Evolutionary conservation across 2,113 vertebrate genomes (phyloP), one percentile per base, ranked within the genome.

Genomic region (Natator depressus): DNA sequence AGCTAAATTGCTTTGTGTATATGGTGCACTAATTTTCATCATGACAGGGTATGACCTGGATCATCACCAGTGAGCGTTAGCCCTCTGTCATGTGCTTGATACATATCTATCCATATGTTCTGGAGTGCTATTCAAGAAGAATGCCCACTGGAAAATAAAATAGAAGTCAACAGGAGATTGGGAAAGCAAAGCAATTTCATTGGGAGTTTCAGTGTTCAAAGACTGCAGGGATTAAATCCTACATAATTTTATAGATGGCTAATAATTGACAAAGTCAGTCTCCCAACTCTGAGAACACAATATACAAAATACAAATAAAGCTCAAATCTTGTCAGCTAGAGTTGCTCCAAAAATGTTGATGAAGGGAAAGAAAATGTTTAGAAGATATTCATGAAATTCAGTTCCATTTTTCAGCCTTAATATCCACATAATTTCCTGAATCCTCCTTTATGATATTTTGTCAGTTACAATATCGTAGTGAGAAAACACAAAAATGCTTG

Each of bases 351-450:
- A 89, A 82, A 24, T 62, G 25, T 9, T 75, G 29, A 49, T 2
- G 0, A 0, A 27, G 5, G 17, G 6, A 65, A 50, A 82, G 76
- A 78, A 91, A 50, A 12, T 0, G 62, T 51, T 16, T 0, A n/a
- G 65, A 81, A 49, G 38, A 11, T 1, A 1, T 50, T 82, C 4
- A 84, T 84, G 42, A 82, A 75, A 87, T 85, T 53, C 16, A 10
- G 6, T n/a, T 72, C 24, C 24, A 50, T 47, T 51, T 65, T 72
- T 62, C 76, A 51, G 4, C 49, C 62, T 42, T 10, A 84, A 29
- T 51, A 84, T 54, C 51, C 86, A 54, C 90, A 76, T 50, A 53
- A 29, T 65, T 80, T 69, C 76, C 10, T 82, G 10, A 79, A 86
- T 79, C 62, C 6, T 72, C 51, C 80, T 54, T 82, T 84, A 55